Conservation (phyloP, 2,113 vertebrate species). For the Ctenomys sociabilis region DNA sequence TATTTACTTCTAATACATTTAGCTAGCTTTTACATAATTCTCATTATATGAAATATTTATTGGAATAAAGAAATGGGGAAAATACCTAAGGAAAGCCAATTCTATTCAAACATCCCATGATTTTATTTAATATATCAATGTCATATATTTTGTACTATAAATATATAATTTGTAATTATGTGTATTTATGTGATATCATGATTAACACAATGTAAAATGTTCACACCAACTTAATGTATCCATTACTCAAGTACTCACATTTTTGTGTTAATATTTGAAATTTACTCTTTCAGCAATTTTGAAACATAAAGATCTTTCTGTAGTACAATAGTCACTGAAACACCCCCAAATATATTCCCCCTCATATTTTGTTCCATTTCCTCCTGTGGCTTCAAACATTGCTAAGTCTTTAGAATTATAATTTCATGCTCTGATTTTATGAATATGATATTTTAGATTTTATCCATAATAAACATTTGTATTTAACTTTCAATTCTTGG, state of each 20-base stretch:
- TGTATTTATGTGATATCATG: not conserved
- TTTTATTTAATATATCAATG: not conserved
- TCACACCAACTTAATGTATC: not conserved
- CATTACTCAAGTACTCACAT: not conserved
- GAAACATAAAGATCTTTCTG: not conserved
- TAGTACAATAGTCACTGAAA: not conserved
- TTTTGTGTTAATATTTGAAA: not conserved
- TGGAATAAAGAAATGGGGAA: not conserved
- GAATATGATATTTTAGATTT: not conserved
- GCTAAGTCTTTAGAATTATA: not conserved
- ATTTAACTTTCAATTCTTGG: not conserved
- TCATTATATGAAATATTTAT: not conserved
- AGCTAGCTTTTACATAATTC: not conserved
- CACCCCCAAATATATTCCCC: not conserved
- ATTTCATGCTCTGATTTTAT: not conserved
- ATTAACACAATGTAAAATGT: not conserved
- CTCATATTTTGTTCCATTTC: not conserved
- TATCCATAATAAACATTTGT: not conserved
- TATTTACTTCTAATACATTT: not conserved
- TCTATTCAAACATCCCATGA: not conserved
- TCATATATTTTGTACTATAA: not conserved
- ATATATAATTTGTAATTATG: not conserved
- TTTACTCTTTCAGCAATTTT: not conserved
- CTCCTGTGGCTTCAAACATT: not conserved
- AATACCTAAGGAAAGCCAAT: not conserved